These are phyloP conservation scores for Rhinopomastus cyanomelas DNA, from an alignment of 2,113 vertebrate species.

Conservation along the genomic window DNA sequence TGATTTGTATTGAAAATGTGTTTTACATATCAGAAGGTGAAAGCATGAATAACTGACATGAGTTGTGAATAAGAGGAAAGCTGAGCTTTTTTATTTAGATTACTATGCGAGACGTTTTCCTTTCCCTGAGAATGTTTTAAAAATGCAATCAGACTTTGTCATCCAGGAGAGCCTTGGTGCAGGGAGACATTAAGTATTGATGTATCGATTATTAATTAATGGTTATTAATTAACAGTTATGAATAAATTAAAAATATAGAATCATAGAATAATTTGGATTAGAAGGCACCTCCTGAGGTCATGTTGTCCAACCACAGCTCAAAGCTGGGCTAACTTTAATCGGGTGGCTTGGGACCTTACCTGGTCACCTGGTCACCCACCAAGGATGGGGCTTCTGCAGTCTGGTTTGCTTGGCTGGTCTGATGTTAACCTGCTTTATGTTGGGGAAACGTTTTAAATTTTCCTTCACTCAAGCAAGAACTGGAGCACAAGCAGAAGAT, in stretches of 20 bases:
- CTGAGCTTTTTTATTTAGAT: constrained; percentile 32
- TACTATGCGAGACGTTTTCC: constrained; percentile 33
- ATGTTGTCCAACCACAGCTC: neutral
- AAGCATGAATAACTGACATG: neutral
- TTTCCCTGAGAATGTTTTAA: constrained; percentile 17
- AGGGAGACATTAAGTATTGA: neutral
- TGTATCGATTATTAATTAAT: neutral
- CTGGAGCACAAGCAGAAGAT: too few species aligned
- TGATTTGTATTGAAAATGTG: constrained; percentile 37
- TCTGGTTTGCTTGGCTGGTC: neutral
- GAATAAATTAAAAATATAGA: neutral
- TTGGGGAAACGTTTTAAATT: neutral
- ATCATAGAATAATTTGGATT: neutral
- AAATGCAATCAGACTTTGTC: constrained; percentile 11
- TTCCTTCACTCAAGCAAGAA: neutral
- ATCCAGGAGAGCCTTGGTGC: neutral
- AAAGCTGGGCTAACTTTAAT: neutral
- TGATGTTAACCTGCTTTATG: neutral
- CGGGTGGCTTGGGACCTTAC: neutral
- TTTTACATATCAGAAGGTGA: neutral
- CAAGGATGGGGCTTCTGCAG: neutral
- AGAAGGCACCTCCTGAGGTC: neutral
- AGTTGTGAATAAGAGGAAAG: neutral
- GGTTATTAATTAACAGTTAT: constrained; percentile 1
- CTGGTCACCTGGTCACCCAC: too few species aligned